Evolutionary conservation across 2,113 vertebrate species (phyloP), one percentile per base, ranked within the genome.

Genomic region (Rhea pennata): DNA sequence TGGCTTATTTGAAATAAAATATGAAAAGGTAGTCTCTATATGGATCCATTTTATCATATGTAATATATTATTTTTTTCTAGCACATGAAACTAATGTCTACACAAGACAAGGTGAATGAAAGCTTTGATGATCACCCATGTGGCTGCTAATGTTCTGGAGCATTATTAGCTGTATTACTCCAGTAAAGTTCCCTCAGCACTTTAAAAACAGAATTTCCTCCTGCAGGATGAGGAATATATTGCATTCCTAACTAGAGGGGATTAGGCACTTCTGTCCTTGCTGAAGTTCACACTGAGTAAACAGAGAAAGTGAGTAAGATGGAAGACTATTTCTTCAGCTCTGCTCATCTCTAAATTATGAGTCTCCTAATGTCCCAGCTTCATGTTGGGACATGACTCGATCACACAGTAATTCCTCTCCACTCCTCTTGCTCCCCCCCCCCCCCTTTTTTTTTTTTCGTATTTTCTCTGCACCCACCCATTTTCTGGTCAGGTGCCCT

Each of bases 351-450:
- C 71, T 90, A 88, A 83, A 36, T 93, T 93, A 73, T 17, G 44
- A 64, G 59, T 62, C 46, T 80, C 79, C 4, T 66, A 53, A 69
- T 29, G 59, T 70, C 75, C 36, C 8, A 92, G n/a, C 33, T 77
- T 93, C 79, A 12, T 88, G 83, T 54, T 88, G 61, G 50, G 42
- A 88, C 88, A 93, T 84, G 88, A 44, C 64, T 77, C 84, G 50
- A 77, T 59, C 24, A 58, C 50, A 44, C 7, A 73, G 15, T 92
- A 66, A 88, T 76, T 92, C 42, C 22, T 86, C 12, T 46, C 79
- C 79, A 3, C 22, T 83, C 3, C 8, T 66, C 3, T 62, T 86
- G 46, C 56, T 33, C 4, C 36, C 36, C 36, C 36, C 36, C 36
- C 36, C n/a, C n/a, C n/a, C n/a, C n/a, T n/a, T n/a, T n/a, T 36